Evolutionary conservation across 2,888 invertebrate species (phyloP).

Genomic region (Anticlea derivata): DNA sequence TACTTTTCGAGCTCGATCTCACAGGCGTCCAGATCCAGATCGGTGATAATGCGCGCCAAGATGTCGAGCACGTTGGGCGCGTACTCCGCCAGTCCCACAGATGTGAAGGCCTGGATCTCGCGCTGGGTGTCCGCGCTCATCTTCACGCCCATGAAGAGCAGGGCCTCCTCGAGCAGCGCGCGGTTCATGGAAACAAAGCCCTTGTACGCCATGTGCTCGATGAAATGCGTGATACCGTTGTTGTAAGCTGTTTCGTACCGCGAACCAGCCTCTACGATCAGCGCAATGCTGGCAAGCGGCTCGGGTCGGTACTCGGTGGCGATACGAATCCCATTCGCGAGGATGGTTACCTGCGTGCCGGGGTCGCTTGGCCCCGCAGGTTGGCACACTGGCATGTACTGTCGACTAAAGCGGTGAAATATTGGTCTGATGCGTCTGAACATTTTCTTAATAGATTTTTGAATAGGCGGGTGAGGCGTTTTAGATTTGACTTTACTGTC

Average conservation of each 20-base stretch:
- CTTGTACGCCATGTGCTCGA: conserved; percentile 67
- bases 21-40: conserved; percentile 44
- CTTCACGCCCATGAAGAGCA: conserved; percentile 44
- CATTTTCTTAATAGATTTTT: conserved; percentile 5
- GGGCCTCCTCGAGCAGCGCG: conserved; percentile 38
- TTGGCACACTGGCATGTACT: conserved; percentile 1
- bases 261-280: conserved; percentile 60
- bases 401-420: neutral
- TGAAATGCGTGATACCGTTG: conserved; percentile 66
- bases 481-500: too few relatives aligned
- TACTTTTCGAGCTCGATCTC: conserved; percentile 54
- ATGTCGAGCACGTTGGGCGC: conserved; percentile 38
- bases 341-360: conserved; percentile 31
- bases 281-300: conserved; percentile 50
- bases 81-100: conserved; percentile 37
- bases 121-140: conserved; percentile 53
- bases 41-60: conserved; percentile 48
- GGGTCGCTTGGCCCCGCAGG: conserved; percentile 24
- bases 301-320: conserved; percentile 52
- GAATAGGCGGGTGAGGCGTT: too few relatives aligned
- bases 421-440: conserved; percentile 2
- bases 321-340: conserved; percentile 60
- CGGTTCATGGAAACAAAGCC: conserved; percentile 46
- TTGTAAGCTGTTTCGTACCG: conserved; percentile 55
- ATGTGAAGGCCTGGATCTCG: conserved; percentile 60